Evolutionary conservation across 2,797 vertebrate species (phyloP).

Genomic region (Darevskia mixta): DNA sequence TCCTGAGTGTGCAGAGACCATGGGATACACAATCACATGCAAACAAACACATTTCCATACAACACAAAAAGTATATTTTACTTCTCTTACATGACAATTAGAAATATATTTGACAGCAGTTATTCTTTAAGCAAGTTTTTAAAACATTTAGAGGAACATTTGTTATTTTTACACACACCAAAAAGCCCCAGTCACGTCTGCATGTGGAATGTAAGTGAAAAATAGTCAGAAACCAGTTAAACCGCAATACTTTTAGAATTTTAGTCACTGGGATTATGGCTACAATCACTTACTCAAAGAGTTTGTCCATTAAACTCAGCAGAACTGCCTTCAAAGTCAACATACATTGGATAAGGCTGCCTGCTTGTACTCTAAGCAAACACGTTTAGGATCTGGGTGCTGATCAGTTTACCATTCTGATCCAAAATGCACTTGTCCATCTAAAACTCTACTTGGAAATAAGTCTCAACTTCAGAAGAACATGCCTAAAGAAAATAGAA

Average conservation of each 20-base stretch:
- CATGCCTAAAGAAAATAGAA: background rate
- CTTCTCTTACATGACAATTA: slow-evolving; percentile 20
- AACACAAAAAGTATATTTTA: slow-evolving; percentile 17
- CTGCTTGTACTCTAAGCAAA: background rate
- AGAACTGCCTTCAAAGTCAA: no score
- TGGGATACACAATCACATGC: background rate
- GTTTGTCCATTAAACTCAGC: background rate
- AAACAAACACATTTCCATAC: background rate
- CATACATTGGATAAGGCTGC: background rate
- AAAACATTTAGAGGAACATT: no score
- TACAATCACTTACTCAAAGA: background rate
- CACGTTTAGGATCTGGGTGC: background rate
- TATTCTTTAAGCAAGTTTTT: background rate
- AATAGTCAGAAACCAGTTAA: background rate
- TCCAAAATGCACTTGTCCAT: background rate
- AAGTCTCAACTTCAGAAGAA: background rate
- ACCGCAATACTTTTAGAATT: background rate
- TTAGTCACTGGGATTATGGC: background rate
- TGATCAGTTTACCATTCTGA: background rate
- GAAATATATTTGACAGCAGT: background rate
- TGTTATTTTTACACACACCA: background rate
- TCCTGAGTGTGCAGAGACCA: no score
- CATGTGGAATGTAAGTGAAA: background rate
- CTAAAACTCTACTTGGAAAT: background rate
- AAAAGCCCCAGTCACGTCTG: background rate